These are phyloP conservation scores for Bradysia coprophila DNA, from an alignment of 1,140 invertebrate species.

Conservation along the genomic window DNA sequence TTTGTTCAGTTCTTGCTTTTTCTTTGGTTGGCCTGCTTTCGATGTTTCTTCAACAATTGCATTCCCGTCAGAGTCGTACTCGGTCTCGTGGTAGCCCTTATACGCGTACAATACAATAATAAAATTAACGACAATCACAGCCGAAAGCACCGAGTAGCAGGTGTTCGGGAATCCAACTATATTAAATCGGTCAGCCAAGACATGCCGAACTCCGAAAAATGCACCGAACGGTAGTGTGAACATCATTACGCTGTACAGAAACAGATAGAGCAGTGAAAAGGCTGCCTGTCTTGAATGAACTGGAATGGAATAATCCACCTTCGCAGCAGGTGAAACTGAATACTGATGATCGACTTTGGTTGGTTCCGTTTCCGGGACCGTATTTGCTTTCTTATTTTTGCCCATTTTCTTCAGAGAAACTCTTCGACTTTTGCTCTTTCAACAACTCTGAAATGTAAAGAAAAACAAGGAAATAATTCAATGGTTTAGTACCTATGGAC, in stretches of 20 bases:
- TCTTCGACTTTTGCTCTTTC: not conserved
- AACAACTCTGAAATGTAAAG: not conserved
- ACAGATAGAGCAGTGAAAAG: slow-evolving; percentile 38
- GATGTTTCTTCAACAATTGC: slow-evolving; percentile 21
- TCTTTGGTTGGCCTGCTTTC: not conserved
- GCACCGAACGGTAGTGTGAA: slow-evolving; percentile 59
- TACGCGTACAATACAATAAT: slow-evolving; percentile 63
- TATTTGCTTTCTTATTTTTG: slow-evolving; percentile 7
- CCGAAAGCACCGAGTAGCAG: slow-evolving; percentile 49
- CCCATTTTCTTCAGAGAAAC: slow-evolving; percentile 7
- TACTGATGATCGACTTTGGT: not conserved
- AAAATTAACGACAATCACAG: slow-evolving; percentile 57
- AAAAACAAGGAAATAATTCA: too few species aligned
- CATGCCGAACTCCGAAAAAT: slow-evolving; percentile 46
- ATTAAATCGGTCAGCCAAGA: slow-evolving; percentile 39
- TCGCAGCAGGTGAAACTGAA: too few species aligned
- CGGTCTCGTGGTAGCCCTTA: slow-evolving; percentile 51
- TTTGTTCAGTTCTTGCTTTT: not conserved
- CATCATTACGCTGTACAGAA: slow-evolving; percentile 65
- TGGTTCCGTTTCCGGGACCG: not conserved
- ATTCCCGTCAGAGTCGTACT: slow-evolving; percentile 37
- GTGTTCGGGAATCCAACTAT: slow-evolving; percentile 38
- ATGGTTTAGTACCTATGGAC: too few species aligned
- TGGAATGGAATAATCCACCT: slow-evolving; percentile 21
- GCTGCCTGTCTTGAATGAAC: slow-evolving; percentile 24